These are phyloP conservation scores for Setipinna tenuifilis DNA, from an alignment of 2,797 vertebrate genomes.

Conservation along the genomic window DNA sequence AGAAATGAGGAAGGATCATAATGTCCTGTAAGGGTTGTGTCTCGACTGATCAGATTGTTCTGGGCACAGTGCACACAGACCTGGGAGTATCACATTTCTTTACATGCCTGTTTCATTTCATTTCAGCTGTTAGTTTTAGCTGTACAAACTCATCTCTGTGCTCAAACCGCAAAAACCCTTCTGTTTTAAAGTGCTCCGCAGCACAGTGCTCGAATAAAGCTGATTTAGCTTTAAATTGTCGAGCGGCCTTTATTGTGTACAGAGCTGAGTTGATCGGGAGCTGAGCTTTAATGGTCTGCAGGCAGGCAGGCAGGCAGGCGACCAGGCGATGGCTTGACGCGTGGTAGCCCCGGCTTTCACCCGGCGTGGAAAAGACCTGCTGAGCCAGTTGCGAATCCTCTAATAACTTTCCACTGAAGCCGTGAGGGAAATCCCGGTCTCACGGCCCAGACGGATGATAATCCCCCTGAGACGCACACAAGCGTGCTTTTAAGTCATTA, in stretches of 20 bases:
- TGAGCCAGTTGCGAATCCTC: slow-evolving; percentile 19
- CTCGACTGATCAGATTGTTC: neutral
- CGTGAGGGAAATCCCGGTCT: slow-evolving; percentile 18
- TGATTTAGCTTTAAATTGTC: slow-evolving; percentile 17
- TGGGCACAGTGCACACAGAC: neutral
- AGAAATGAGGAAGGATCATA: neutral
- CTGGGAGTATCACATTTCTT: neutral
- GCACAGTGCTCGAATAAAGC: neutral
- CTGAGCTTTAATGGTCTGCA: neutral
- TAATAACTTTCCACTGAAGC: slow-evolving; percentile 21
- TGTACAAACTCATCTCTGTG: neutral
- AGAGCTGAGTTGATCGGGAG: neutral
- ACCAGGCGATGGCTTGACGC: neutral
- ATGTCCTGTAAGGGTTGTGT: neutral
- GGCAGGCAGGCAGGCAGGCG: neutral
- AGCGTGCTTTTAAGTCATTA: slow-evolving; percentile 25
- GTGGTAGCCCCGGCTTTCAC: neutral
- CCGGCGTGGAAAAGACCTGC: slow-evolving; percentile 16
- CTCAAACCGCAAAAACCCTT: neutral
- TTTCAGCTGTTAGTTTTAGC: neutral
- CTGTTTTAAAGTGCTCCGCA: slow-evolving; percentile 1
- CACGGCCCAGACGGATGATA: slow-evolving; percentile 16
- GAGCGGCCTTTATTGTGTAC: neutral
- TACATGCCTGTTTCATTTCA: neutral
- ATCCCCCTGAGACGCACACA: slow-evolving; percentile 16